Evolutionary conservation across 2,113 vertebrate genomes (phyloP), one percentile per base, ranked within the genome.

Genomic region (Trochalopteron elliotii): DNA sequence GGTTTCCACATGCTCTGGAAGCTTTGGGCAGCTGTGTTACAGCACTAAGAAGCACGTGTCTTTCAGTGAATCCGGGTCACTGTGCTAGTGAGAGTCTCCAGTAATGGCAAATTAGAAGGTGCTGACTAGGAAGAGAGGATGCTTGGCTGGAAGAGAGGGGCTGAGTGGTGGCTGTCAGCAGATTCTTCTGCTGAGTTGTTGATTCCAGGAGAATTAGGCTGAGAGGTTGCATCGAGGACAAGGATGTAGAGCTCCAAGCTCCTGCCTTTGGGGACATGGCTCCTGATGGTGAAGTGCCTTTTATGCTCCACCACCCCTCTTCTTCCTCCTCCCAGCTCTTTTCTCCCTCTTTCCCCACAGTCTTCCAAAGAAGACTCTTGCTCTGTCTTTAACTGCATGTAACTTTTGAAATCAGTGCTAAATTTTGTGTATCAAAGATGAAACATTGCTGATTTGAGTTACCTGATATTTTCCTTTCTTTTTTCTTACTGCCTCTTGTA

Each of bases 21-120:
- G 80, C 93, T 82, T 91, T 75, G 52, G 57, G 42, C 77, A 93
- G 74, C 74, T 83, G 61, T 35, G 49, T 75, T 82, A 39, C 60
- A 82, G 77, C n/a, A 3, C 25, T 61, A 2, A 28, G 15, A 82
- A 68, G 37, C 16, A 5, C 0, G 0, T 65, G 53, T 30, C 30
- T 83, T 77, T n/a, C 37, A 10, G 53, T 60, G 86, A 60, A 83
- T 89, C 45, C 49, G 24, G 52, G 83, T 87, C 83, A 78, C 61
- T 87, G 80, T 88, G 84, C 82, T 90, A 70, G 68, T 57, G 14
- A 86, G 83, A 55, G 40, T 63, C 52, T 72, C 39, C 16, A 40
- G 63, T 37, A 69, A 49, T 93, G 52, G 49, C 83, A 67, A 49
- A 50, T 69, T n/a, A 31, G n/a, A 60, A 85, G 63, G 60, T 78